Base-by-base conservation (phyloP, 2,888 invertebrate genomes). In the Lasioglossum morio region DNA sequence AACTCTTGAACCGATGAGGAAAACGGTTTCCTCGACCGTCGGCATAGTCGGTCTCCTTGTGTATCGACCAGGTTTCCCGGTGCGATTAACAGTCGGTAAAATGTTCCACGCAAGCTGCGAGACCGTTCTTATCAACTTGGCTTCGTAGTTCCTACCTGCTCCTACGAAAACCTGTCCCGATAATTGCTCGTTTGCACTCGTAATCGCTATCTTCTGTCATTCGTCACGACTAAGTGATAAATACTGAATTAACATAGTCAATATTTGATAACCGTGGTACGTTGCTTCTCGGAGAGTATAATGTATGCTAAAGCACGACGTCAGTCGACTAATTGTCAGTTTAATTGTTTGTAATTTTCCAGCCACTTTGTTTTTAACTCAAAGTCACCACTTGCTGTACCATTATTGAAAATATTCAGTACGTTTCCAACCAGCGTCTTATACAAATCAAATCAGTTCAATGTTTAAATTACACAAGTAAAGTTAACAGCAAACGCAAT, bases 31-130 rank as follows among this genome's bases (percentile, higher is more conserved):
- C 48, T 70, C 83, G 72, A 72, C 79, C 23, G 81, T 73, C 82
- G 89, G 81, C 78, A 82, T 37, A 27, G 57, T 60, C 80, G 89
- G 34, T 27, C n/a, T 40, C 14, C 80, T 66, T 72, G 34, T 46
- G 30, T 48, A 72, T 70, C 84, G 74, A 72, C 75, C 16, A 82
- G 23, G 69, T 69, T 80, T 66, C 23, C 66, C 30, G 14, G 7
- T 2, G 43, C 10, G 57, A 27, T 46, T 5, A 76, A 63, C 30
- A 46, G 48, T 66, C 70, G 66, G 74, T 43, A 63, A 63, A 23
- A 23, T 14, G 12, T 30, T 63, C 12, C 43, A n/a, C 77, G 74
- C 8, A 8, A 34, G n/a, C n/a, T n/a, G 14, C 12, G 60, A 14
- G 27, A 27, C 2, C 60, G 16, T 86, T 86, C 8, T 53, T 53